Evolutionary conservation across 2,113 vertebrate genomes (phyloP), one percentile per base, ranked within the genome.

Genomic region (Cyprinus carpio): DNA sequence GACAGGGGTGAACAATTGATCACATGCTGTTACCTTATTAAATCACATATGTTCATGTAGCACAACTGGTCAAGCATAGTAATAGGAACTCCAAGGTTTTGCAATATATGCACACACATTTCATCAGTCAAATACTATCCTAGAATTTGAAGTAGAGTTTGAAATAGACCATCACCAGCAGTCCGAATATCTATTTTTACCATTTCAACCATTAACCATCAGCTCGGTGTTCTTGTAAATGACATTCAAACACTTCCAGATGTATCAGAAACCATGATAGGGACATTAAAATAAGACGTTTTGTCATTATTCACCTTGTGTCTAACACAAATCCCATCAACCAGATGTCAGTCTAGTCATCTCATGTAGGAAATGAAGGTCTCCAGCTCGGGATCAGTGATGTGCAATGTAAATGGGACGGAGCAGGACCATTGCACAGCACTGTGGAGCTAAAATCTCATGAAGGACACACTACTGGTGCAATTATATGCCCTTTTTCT

Each of bases 361-460:
- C 34, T 72, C 40, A 25, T n/a, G 51, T 40, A 20, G 20, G 13
- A 78, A 78, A 60, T 58, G 18, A 58, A 58, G 51, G 54, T 78
- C 20, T 78, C 54, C n/a, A 60, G 72, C 72, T 49, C 13, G 0
- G 40, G 43, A 75, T 46, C 72, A 75, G n/a, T 12, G 12, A 46
- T 74, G 71, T n/a, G 23, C 12, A 46, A 25, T 74, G 51, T 43
- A 49, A 65, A 91, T 87, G 12, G n/a, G 75, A 91, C 58, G 9
- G 83, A 91, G 90, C 37, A 91, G 84, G 87, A 76, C 88, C 82
- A 87, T 91, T 89, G 74, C 85, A 78, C 87, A 86, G 82, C 87
- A 12, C 4, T 1, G 7, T 8, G 7, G 40, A 15, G 12, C 6
- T 49, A 40, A 62, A 87, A 71, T 43, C 25, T 27, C 6, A 23